Conservation (phyloP, 2,797 vertebrate species). For the Mareca penelope region DNA sequence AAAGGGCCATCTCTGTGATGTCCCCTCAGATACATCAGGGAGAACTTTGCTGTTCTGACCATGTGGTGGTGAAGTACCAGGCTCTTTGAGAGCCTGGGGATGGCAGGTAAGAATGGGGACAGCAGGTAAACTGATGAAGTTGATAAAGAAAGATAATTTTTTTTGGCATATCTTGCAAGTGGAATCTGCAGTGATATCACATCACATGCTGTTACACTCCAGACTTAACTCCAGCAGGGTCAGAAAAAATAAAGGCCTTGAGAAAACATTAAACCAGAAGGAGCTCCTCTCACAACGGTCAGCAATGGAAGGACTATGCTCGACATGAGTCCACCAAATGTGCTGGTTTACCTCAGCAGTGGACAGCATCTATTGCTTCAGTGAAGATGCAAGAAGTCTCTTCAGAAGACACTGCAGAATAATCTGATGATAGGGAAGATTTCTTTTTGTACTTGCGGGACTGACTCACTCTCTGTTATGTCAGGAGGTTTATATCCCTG, state of each 20-base stretch:
- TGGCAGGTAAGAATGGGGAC: neutral
- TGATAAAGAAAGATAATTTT: neutral
- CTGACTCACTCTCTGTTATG: conserved; percentile 51
- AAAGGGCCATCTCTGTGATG: neutral
- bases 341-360: neutral
- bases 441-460: conserved; percentile 14
- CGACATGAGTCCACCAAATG: neutral
- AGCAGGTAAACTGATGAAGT: neutral
- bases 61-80: neutral
- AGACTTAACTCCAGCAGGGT: neutral
- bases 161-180: neutral
- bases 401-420: neutral
- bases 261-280: neutral
- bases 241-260: neutral
- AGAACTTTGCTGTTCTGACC: neutral
- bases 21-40: neutral
- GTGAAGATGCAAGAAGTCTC: neutral
- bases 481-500: conserved; percentile 53
- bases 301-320: neutral
- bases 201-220: neutral
- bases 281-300: neutral
- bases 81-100: neutral
- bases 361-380: neutral
- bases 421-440: neutral
- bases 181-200: neutral